A percentile compares a stretch with the other conserved stretches of the same genome.
Evolutionary conservation across 2,797 vertebrate genomes (phyloP).

Genomic region (Sebastiscus albofasciatus): DNA sequence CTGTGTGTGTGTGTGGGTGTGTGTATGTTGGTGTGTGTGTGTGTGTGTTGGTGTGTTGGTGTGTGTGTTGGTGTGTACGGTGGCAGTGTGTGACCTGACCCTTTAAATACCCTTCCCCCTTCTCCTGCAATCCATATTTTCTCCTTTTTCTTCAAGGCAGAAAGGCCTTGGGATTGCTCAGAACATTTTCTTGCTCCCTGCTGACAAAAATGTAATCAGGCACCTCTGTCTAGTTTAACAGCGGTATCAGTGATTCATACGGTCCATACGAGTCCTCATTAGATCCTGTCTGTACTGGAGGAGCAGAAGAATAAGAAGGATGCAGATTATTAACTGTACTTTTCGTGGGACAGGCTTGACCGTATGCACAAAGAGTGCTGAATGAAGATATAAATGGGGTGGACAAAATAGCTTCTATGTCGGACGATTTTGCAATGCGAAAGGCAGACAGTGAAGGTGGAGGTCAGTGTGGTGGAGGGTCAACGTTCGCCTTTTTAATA

Average conservation of each 20-base stretch:
- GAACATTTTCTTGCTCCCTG: slow-evolving; percentile 44
- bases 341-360: neutral
- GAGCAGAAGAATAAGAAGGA: slow-evolving; percentile 26
- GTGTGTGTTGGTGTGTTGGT: no score
- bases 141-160: slow-evolving; percentile 8
- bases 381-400: neutral
- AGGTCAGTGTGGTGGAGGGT: neutral
- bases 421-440: neutral
- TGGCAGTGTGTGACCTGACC: slow-evolving; percentile 47
- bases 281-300: slow-evolving; percentile 14
- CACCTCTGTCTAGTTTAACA: slow-evolving; percentile 62
- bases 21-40: slow-evolving; percentile 16
- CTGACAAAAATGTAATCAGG: slow-evolving; percentile 73
- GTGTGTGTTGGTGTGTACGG: neutral
- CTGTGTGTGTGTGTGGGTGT: slow-evolving; percentile 38
- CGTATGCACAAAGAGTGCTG: neutral
- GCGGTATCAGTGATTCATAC: slow-evolving; percentile 58
- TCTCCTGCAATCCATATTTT: slow-evolving; percentile 47
- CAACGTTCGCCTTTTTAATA: neutral
- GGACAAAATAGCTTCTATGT: neutral
- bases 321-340: slow-evolving; percentile 35
- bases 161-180: slow-evolving; percentile 42
- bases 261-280: slow-evolving; percentile 41
- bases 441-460: neutral
- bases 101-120: slow-evolving; percentile 62